Evolutionary conservation across 2,797 vertebrate genomes (phyloP).

Genomic region (Enteromius radiatus): DNA sequence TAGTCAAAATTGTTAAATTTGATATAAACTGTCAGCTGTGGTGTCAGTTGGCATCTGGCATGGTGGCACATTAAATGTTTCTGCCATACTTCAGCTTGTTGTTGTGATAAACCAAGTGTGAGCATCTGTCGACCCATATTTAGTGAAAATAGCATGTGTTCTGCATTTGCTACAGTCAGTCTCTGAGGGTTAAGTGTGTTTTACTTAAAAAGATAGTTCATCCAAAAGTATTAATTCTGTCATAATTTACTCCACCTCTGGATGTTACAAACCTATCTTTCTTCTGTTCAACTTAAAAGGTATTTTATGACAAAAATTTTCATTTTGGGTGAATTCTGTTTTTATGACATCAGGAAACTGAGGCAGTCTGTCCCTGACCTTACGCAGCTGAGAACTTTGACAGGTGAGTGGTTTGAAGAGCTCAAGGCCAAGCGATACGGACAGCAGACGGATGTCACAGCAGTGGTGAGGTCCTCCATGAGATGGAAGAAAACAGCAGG

Average conservation of each 20-base stretch:
- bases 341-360: slow-evolving; percentile 55
- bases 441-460: slow-evolving; percentile 53
- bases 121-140: neutral
- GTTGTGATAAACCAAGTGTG: neutral
- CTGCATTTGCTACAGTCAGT: neutral
- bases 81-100: neutral
- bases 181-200: neutral
- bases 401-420: slow-evolving; percentile 71
- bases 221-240: neutral
- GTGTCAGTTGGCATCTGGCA: neutral
- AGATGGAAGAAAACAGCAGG: slow-evolving; percentile 63
- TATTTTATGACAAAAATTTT: neutral
- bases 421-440: slow-evolving; percentile 61
- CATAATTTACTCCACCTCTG: neutral
- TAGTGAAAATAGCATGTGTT: neutral
- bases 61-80: neutral
- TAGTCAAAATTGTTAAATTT: neutral
- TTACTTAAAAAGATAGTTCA: neutral
- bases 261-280: neutral
- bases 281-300: neutral
- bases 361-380: slow-evolving; percentile 53
- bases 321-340: neutral
- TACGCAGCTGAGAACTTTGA: slow-evolving; percentile 55
- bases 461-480: slow-evolving; percentile 64
- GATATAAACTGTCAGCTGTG: neutral